phyloP scores from a whole-genome alignment of 2,113 vertebrate genomes.

The Pardalotus punctatus region DNA sequence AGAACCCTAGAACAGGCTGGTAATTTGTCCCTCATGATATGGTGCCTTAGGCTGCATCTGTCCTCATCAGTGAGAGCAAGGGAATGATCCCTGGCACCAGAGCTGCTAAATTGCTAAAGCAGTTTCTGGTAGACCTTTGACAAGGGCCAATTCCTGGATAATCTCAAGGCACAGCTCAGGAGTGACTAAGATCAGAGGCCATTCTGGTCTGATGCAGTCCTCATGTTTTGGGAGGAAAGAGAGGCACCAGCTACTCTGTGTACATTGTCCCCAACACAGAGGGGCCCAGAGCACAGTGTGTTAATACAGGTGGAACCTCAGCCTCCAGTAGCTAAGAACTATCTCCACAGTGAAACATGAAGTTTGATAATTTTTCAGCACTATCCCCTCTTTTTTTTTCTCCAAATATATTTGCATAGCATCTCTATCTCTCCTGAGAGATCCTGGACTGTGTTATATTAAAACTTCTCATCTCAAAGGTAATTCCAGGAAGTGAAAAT shows the following conservation, averaged over 20 bases:
- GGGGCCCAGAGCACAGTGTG: background rate
- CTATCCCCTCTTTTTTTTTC: background rate
- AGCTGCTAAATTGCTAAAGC: background rate
- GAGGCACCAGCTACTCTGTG: background rate
- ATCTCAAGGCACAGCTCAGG: background rate
- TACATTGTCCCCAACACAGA: background rate
- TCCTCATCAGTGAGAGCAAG: background rate
- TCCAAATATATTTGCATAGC: background rate
- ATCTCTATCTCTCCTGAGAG: background rate
- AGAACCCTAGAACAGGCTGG: background rate
- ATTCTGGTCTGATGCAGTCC: background rate
- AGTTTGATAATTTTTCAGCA: background rate
- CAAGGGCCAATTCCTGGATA: background rate
- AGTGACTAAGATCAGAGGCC: background rate
- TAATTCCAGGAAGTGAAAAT: background rate
- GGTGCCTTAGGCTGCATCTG: background rate
- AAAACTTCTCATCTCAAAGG: background rate
- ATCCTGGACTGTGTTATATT: background rate
- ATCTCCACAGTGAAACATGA: background rate
- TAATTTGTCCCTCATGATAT: background rate
- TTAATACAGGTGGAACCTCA: background rate
- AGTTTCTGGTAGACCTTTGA: background rate
- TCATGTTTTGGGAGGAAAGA: background rate
- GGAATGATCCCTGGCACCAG: background rate
- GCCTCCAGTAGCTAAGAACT: background rate